Conservation (phyloP, 2,113 vertebrate genomes). For the Loxodonta africana region DNA sequence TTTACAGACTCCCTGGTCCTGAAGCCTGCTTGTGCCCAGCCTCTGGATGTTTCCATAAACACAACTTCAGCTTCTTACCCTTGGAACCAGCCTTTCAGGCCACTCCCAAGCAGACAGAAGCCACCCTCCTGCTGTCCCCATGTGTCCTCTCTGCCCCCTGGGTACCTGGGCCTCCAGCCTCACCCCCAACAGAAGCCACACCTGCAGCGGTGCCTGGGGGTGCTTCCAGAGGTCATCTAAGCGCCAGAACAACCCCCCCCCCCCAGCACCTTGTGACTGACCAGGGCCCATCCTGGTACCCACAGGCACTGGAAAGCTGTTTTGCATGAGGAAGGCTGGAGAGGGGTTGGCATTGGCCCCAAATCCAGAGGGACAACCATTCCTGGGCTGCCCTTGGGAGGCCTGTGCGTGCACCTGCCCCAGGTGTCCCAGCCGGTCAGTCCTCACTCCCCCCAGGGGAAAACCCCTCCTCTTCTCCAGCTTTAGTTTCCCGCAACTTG, state of each 20-base stretch:
- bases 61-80: not conserved
- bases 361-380: too few relatives aligned
- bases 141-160: not conserved
- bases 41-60: not conserved
- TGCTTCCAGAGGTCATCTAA: not conserved
- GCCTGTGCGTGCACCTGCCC: not conserved
- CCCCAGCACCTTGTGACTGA: too few relatives aligned
- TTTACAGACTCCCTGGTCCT: not conserved
- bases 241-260: not conserved
- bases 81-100: not conserved
- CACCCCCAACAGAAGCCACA: not conserved
- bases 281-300: too few relatives aligned
- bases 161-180: not conserved
- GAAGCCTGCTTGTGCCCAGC: not conserved
- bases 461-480: not conserved
- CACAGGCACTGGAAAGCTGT: not conserved
- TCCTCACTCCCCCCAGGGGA: not conserved
- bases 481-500: not conserved
- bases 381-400: not conserved
- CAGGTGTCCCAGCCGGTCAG: not conserved
- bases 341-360: too few relatives aligned
- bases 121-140: not conserved
- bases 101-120: not conserved
- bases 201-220: not conserved
- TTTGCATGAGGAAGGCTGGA: not conserved